A percentile compares a stretch with the other conserved stretches of the same genome.
Conservation (phyloP, 2,888 invertebrate species). For the Odiellus spinosus region DNA sequence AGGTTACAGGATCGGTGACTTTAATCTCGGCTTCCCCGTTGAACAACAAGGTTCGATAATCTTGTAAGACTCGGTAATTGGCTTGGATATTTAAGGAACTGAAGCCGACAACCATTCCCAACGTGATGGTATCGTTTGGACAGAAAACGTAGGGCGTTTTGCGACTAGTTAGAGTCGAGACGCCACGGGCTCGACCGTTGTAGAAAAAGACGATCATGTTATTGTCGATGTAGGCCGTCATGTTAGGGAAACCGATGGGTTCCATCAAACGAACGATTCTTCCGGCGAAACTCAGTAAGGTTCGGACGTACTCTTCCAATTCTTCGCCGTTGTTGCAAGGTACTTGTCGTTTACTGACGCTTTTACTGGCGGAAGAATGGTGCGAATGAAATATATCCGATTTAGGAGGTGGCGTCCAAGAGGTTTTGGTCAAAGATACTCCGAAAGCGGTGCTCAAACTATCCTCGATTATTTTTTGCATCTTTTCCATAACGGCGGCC, state of each 20-base stretch:
- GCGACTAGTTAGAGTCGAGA: constrained; percentile 17
- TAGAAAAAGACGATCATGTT: constrained; percentile 19
- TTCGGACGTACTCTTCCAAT: constrained; percentile 22
- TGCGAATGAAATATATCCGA: not conserved
- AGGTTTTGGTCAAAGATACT: not conserved
- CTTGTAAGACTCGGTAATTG: constrained; percentile 20
- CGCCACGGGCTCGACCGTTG: constrained; percentile 17
- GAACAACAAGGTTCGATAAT: constrained; percentile 19
- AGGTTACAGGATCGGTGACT: constrained; percentile 15
- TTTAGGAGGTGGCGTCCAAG: not conserved
- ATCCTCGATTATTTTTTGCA: constrained; percentile 10
- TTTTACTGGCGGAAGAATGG: too few relatives aligned
- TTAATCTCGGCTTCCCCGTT: constrained; percentile 21
- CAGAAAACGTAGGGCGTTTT: constrained; percentile 19
- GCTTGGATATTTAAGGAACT: constrained; percentile 17
- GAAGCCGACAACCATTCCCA: constrained; percentile 19
- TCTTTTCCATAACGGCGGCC: constrained; percentile 11
- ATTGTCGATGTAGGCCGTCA: constrained; percentile 19
- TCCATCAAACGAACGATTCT: constrained; percentile 21
- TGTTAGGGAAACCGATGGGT: constrained; percentile 19
- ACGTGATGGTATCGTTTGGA: constrained; percentile 15
- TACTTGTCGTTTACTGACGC: constrained; percentile 16
- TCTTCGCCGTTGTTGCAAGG: constrained; percentile 21
- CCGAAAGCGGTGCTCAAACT: constrained; percentile 3
- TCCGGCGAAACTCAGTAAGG: constrained; percentile 20